Evolutionary conservation across 2,888 invertebrate genomes (phyloP).

Genomic region (Frankliniella intonsa): DNA sequence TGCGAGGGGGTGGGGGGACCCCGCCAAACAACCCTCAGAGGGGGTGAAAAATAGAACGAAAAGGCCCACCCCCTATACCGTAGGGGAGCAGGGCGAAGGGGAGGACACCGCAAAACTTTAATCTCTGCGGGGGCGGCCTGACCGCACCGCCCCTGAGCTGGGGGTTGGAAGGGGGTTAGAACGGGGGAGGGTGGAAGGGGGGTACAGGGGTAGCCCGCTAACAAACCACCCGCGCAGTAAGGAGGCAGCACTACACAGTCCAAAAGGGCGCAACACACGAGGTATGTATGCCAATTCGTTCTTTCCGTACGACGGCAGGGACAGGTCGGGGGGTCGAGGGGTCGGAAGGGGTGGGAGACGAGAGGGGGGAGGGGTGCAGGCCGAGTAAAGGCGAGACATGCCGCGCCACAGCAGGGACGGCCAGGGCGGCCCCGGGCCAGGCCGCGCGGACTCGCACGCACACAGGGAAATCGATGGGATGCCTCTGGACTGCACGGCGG

Average conservation of each 20-base stretch:
- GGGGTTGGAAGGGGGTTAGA: too few relatives aligned
- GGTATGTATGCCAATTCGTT: background rate
- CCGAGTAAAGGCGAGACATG: background rate
- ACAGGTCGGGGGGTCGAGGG: background rate
- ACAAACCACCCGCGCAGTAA: background rate
- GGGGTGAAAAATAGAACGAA: too few relatives aligned
- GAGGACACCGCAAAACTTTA: too few relatives aligned
- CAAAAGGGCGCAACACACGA: background rate
- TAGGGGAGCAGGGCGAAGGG: too few relatives aligned
- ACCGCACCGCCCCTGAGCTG: too few relatives aligned
- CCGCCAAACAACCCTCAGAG: too few relatives aligned
- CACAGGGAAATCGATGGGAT: background rate
- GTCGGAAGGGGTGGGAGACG: background rate
- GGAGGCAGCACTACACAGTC: background rate
- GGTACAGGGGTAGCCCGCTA: too few relatives aligned
- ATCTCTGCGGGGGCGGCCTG: too few relatives aligned
- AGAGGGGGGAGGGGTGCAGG: background rate
- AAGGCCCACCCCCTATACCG: too few relatives aligned
- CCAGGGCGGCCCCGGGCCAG: background rate
- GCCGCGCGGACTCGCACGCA: background rate
- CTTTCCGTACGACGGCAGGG: background rate
- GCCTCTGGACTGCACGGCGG: background rate
- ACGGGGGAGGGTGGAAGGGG: too few relatives aligned
- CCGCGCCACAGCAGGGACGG: background rate
- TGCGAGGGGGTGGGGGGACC: too few relatives aligned